Base-by-base conservation (phyloP, 2,113 vertebrate genomes). In the Girardinichthys multiradiatus region DNA sequence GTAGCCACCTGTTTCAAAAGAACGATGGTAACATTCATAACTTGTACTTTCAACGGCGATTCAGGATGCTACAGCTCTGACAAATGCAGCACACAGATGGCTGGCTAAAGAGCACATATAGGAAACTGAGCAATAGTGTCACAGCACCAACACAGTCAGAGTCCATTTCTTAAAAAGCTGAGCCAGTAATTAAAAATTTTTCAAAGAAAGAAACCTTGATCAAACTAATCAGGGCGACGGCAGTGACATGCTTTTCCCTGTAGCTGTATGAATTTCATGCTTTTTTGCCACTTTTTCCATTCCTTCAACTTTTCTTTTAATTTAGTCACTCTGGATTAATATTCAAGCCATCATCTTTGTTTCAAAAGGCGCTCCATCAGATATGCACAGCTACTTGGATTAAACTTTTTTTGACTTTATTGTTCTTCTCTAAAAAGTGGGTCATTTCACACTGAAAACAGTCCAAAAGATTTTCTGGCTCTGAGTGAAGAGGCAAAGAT, bases 1-100 rank as follows among this genome's bases (percentile, higher is more conserved):
- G 86, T 69, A 77, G 86, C 89, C 90, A 90, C 91, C 91, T 91
- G 91, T 91, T 89, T 86, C 81, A 68, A 78, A 7, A 31, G 79
- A 81, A 74, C 82, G 75, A 69, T 45, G 70, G 76, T 72, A 79
- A 85, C 85, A 82, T 82, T 82, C 81, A 88, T 85, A 87, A 88
- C 83, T 89, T 89, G 51, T 57, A 85, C 68, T 88, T 84, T 79
- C 65, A 71, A 39, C 10, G 12, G 75, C 74, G 81, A 86, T 82
- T 87, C 69, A 64, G 65, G 74, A 72, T 82, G 65, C 80, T 72
- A 21, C 35, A 79, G 68, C 63, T 66, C 68, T 70, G 79, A 80
- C 82, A 86, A 87, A 85, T 70, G 79, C 71, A 42, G 42, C n/a
- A 77, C 80, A 86, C 90, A 93, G 90, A 90, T 90, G 90, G 87